Conservation (phyloP, 2,797 vertebrate species). For the Momotus momota region DNA sequence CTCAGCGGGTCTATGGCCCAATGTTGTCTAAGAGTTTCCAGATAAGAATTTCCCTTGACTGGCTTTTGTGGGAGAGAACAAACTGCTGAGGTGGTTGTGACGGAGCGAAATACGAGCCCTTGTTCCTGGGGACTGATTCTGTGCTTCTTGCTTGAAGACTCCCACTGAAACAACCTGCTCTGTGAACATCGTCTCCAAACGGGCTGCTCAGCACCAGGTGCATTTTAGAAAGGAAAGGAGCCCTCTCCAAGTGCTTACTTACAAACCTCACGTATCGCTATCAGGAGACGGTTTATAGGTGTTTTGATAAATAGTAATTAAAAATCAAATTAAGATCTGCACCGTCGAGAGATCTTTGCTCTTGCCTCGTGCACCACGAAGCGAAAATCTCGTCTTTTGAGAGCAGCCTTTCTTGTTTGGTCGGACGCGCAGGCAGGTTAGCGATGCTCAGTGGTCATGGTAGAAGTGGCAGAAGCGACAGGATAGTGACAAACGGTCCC, state of each 20-base stretch:
- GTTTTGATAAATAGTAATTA: not conserved
- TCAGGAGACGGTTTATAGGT: rapidly evolving
- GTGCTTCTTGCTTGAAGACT: not conserved
- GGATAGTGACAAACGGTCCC: rapidly evolving
- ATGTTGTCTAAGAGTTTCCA: not conserved
- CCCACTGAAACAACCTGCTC: not conserved
- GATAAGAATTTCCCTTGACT: not conserved
- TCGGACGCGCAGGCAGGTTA: not conserved
- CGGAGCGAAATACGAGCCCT: rapidly evolving
- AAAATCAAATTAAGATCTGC: not conserved
- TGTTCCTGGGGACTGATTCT: not conserved
- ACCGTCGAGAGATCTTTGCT: not conserved
- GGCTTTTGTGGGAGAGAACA: not conserved
- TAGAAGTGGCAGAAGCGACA: not conserved
- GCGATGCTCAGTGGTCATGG: rapidly evolving
- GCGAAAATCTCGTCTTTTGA: not conserved
- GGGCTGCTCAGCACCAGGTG: not conserved
- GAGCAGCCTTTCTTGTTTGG: not conserved
- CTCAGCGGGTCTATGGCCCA: not conserved
- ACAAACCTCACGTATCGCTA: rapidly evolving
- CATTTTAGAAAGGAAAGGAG: not conserved
- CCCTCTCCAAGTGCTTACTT: not conserved
- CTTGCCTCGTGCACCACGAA: not conserved
- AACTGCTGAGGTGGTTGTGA: not conserved
- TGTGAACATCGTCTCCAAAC: rapidly evolving